These are phyloP conservation scores for Stenopsyche tienmushanensis DNA, from an alignment of 1,140 invertebrate species.

Conservation along the genomic window DNA sequence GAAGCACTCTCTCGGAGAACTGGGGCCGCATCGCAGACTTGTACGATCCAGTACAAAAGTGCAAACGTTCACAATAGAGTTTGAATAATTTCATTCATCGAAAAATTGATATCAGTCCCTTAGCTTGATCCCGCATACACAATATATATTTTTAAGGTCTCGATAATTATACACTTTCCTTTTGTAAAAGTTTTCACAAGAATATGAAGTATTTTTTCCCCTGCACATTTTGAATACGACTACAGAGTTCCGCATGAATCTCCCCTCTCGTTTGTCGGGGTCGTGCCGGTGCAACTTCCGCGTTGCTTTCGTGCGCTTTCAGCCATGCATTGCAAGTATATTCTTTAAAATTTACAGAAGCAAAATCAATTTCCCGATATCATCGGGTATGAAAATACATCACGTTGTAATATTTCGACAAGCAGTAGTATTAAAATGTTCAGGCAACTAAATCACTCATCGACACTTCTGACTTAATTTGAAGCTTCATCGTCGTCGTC, in stretches of 20 bases:
- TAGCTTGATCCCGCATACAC: conserved; percentile 26
- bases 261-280: too few species aligned
- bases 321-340: too few species aligned
- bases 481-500: conserved; percentile 45
- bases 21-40: conserved; percentile 29
- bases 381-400: too few species aligned
- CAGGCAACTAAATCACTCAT: conserved; percentile 37
- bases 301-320: too few species aligned
- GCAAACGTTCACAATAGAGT: conserved; percentile 34
- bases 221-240: too few species aligned
- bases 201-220: too few species aligned
- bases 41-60: conserved; percentile 38
- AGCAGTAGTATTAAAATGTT: conserved; percentile 43
- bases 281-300: too few species aligned
- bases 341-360: too few species aligned
- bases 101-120: conserved; percentile 4
- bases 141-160: conserved; percentile 3
- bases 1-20: conserved; percentile 12
- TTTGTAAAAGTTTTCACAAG: too few species aligned
- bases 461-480: conserved; percentile 45
- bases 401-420: conserved; percentile 48
- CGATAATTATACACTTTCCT: conserved; percentile 1
- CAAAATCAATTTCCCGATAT: too few species aligned
- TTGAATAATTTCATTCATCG: not conserved
- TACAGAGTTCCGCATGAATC: too few species aligned